phyloP scores from a whole-genome alignment of 1,140 invertebrate species.

The Potamilus streckersoni region DNA sequence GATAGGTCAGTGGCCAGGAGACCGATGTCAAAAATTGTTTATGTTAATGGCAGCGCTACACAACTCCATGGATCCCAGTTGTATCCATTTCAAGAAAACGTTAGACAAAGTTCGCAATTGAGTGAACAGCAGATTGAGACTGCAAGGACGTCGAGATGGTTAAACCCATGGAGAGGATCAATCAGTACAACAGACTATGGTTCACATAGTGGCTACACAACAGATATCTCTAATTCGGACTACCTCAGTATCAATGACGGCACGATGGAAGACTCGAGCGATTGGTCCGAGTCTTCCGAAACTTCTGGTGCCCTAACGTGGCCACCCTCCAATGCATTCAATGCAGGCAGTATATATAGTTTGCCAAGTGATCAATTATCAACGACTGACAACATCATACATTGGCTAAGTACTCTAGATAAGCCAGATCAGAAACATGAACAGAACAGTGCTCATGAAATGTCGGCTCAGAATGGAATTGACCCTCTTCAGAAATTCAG shows the following conservation, averaged over 20 bases:
- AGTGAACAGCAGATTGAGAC: too few relatives aligned
- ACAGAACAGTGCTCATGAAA: constrained; percentile 13
- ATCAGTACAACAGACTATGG: constrained; percentile 5
- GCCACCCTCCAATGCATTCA: constrained; percentile 18
- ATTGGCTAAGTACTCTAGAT: constrained; percentile 26
- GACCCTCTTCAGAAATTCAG: constrained; percentile 28
- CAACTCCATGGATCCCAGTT: too few relatives aligned
- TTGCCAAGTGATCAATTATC: constrained; percentile 21
- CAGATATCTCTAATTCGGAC: constrained; percentile 29
- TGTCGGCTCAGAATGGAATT: constrained; percentile 15
- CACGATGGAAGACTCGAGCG: constrained; percentile 26
- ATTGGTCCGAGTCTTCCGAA: constrained; percentile 14
- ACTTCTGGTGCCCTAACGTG: constrained; percentile 20
- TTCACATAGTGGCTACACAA: constrained; percentile 15
- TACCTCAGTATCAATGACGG: constrained; percentile 32
- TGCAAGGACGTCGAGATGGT: too few relatives aligned
- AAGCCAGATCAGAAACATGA: constrained; percentile 5
- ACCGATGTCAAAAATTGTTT: too few relatives aligned
- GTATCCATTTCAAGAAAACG: too few relatives aligned
- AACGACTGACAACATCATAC: constrained; percentile 25
- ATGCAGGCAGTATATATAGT: constrained; percentile 20
- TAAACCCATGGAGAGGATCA: background rate
- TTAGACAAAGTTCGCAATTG: too few relatives aligned
- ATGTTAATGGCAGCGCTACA: too few relatives aligned
- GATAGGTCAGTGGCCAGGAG: too few relatives aligned